Conservation (phyloP, 1,140 invertebrate species). For the Stegodyphus dumicola region DNA sequence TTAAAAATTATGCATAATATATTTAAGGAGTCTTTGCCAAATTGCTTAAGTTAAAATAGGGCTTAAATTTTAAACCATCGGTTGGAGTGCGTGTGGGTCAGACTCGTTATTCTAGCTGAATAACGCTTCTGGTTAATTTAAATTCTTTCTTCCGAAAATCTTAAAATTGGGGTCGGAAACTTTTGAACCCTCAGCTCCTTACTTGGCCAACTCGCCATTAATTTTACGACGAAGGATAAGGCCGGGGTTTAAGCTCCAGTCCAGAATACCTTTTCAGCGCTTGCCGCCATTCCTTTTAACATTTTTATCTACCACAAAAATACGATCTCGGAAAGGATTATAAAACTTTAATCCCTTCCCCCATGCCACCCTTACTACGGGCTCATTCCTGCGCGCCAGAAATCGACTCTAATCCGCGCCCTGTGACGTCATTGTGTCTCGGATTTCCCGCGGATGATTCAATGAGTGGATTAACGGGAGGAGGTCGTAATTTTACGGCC, state of each 20-base stretch:
- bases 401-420: conserved; percentile 36
- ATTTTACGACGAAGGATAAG: conserved; percentile 11
- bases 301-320: conserved; percentile 30
- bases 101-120: no score
- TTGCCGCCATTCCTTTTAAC: conserved; percentile 18
- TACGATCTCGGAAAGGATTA: conserved; percentile 48
- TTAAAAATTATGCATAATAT: no score
- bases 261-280: neutral
- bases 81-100: no score
- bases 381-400: conserved; percentile 10
- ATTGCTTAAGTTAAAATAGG: no score
- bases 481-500: conserved; percentile 47
- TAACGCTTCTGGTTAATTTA: no score
- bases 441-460: conserved; percentile 37
- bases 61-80: no score
- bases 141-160: no score
- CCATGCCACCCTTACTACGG: neutral
- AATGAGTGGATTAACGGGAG: conserved; percentile 56
- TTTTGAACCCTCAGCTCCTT: conserved; percentile 35
- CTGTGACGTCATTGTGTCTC: conserved; percentile 48
- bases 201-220: conserved; percentile 19
- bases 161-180: conserved; percentile 48
- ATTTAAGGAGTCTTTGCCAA: no score
- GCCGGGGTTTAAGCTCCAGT: conserved; percentile 1
- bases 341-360: conserved; percentile 27